phyloP scores from a whole-genome alignment of 2,888 invertebrate genomes.

The Pyrrhia umbra region DNA sequence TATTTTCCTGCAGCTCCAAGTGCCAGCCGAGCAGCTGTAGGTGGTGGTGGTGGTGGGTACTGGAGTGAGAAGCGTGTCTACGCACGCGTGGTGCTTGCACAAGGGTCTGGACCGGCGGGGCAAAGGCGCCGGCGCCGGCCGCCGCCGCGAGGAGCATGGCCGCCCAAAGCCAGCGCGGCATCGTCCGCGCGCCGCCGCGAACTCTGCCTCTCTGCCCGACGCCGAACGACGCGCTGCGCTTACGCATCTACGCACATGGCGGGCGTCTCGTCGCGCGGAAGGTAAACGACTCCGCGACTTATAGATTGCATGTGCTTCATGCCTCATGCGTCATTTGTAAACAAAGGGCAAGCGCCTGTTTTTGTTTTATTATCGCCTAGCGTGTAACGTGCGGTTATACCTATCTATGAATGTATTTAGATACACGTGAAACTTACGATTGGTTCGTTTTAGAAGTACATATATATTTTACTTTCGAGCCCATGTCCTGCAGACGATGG shows the following conservation, averaged over 20 bases:
- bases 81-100: slow-evolving; percentile 68
- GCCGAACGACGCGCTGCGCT: slow-evolving; percentile 77
- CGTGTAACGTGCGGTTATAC: slow-evolving; percentile 67
- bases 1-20: slow-evolving; percentile 82
- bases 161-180: slow-evolving; percentile 85
- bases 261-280: slow-evolving; percentile 87
- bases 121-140: slow-evolving; percentile 72
- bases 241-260: slow-evolving; percentile 88
- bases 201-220: slow-evolving; percentile 79
- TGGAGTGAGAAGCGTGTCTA: slow-evolving; percentile 66
- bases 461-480: slow-evolving; percentile 17
- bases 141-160: slow-evolving; percentile 76
- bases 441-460: slow-evolving; percentile 21
- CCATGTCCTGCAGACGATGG: slow-evolving; percentile 21
- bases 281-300: slow-evolving; percentile 88
- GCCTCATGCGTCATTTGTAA: slow-evolving; percentile 88
- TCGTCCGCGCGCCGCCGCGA: slow-evolving; percentile 86
- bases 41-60: slow-evolving; percentile 75
- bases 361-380: slow-evolving; percentile 80
- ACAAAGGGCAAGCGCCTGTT: slow-evolving; percentile 87
- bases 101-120: slow-evolving; percentile 68
- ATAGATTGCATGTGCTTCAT: slow-evolving; percentile 85
- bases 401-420: slow-evolving; percentile 27
- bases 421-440: slow-evolving; percentile 41
- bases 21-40: slow-evolving; percentile 84